Percentiles rank a stretch among this genome's conserved stretches.
These are phyloP conservation scores for Phenganax stokvisi DNA, from an alignment of 92 coral and sea anemone genomes.

Conservation along the genomic window DNA sequence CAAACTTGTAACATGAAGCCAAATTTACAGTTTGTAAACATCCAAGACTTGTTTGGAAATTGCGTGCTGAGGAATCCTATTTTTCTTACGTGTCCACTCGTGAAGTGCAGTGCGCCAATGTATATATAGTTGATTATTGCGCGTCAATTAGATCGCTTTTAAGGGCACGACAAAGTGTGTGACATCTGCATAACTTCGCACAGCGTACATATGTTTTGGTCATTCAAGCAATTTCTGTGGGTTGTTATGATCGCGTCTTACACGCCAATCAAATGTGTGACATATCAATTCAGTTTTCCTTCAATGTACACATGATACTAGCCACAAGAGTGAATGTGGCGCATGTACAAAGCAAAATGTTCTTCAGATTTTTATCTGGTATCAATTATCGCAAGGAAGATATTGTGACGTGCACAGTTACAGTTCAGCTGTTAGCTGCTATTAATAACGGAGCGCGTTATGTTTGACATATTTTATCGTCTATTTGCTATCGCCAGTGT, in stretches of 20 bases:
- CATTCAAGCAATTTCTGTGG: background rate
- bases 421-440: conserved; percentile 20
- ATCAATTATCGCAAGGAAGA: conserved; percentile 12
- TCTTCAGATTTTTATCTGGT: conserved; percentile 1
- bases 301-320: background rate
- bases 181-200: conserved; percentile 23
- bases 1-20: background rate
- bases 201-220: background rate
- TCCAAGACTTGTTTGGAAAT: background rate
- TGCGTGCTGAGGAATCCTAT: background rate
- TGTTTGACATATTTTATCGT: background rate
- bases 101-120: background rate
- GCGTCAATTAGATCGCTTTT: conserved; percentile 27
- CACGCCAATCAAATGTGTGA: background rate
- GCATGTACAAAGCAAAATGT: background rate
- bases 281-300: background rate
- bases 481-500: background rate
- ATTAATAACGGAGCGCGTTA: background rate
- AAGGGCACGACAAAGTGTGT: conserved; percentile 2
- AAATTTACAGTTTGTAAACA: background rate
- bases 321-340: background rate
- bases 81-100: background rate
- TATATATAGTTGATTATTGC: conserved; percentile 7
- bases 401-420: background rate
- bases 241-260: background rate